Conservation (phyloP, 2,113 vertebrate genomes). For the Chamaea fasciata region DNA sequence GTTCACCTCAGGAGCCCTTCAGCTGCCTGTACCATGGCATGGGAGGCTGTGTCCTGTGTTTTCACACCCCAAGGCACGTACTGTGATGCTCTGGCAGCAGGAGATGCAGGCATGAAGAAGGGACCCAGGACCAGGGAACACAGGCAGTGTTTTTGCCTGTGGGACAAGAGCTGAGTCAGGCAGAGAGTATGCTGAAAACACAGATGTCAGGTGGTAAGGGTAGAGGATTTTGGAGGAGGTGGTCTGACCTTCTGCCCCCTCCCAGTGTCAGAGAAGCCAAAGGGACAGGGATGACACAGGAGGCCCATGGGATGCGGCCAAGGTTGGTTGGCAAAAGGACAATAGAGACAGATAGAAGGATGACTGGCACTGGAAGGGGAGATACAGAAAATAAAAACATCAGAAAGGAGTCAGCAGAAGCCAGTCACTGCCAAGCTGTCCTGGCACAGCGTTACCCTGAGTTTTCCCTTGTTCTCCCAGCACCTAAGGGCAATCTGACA, state of each 20-base stretch:
- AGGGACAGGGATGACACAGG: not conserved
- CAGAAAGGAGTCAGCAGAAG: not conserved
- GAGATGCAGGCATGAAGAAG: not conserved
- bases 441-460: accelerated
- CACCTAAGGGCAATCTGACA: not conserved
- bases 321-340: not conserved
- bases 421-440: not conserved
- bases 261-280: not conserved
- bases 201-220: not conserved
- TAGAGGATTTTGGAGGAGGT: not conserved
- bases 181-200: not conserved
- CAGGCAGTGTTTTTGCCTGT: not conserved
- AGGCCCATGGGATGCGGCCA: not conserved
- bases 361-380: not conserved
- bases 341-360: not conserved
- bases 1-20: not conserved
- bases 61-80: accelerated
- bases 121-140: too few relatives aligned
- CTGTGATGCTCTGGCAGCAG: not conserved
- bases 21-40: not conserved
- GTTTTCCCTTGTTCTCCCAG: not conserved
- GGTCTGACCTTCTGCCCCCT: not conserved
- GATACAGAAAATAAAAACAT: not conserved
- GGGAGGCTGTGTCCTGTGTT: not conserved
- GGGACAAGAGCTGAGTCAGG: not conserved